phyloP scores from a whole-genome alignment of 2,888 invertebrate species.

The Drosophila algonquin region DNA sequence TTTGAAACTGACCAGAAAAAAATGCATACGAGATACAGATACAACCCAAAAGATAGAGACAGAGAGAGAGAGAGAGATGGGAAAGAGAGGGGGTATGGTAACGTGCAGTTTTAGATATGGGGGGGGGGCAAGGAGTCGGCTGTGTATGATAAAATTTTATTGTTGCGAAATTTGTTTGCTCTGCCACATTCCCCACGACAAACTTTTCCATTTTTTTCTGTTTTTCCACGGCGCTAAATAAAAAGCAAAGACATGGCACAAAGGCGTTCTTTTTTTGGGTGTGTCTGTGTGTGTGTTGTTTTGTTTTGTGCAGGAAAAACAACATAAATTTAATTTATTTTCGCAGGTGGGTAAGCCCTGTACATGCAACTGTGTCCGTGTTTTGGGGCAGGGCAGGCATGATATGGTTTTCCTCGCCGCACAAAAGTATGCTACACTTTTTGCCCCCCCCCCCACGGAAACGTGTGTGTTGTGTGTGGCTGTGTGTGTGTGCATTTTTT shows the following conservation, averaged over 20 bases:
- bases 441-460: not conserved
- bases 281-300: too few relatives aligned
- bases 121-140: slow-evolving; percentile 29
- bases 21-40: slow-evolving; percentile 19
- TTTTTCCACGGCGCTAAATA: slow-evolving; percentile 50
- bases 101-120: slow-evolving; percentile 37
- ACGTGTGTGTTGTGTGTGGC: slow-evolving; percentile 4
- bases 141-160: slow-evolving; percentile 70
- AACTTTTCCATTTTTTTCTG: slow-evolving; percentile 43
- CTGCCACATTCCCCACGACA: slow-evolving; percentile 40
- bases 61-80: not conserved
- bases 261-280: slow-evolving; percentile 7
- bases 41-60: not conserved
- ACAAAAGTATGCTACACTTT: slow-evolving; percentile 46
- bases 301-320: slow-evolving; percentile 49
- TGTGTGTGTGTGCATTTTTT: slow-evolving; percentile 42
- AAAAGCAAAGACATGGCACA: slow-evolving; percentile 43
- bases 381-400: not conserved
- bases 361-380: slow-evolving; percentile 26
- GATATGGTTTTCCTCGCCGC: slow-evolving; percentile 29
- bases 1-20: slow-evolving; percentile 32
- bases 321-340: slow-evolving; percentile 76
- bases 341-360: slow-evolving; percentile 43
- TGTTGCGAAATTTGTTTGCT: slow-evolving; percentile 64
- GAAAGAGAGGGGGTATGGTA: not conserved